phyloP scores from a whole-genome alignment of 2,113 vertebrate genomes.

The Dendropsophus ebraccatus region DNA sequence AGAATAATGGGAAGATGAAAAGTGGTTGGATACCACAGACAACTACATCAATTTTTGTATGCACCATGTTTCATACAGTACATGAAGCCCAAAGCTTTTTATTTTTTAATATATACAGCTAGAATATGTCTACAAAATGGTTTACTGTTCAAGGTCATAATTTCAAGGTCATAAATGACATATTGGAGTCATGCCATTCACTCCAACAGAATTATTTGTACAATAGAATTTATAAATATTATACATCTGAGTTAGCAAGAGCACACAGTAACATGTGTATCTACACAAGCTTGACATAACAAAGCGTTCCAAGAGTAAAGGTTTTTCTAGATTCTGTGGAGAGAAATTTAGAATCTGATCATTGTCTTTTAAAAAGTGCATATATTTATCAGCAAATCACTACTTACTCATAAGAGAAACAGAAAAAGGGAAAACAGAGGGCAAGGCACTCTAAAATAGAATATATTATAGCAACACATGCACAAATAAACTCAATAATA shows the following conservation, averaged over 20 bases:
- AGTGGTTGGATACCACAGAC: background rate
- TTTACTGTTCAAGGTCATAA: background rate
- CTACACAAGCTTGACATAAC: background rate
- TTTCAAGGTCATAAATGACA: background rate
- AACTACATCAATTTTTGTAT: background rate
- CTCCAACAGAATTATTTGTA: background rate
- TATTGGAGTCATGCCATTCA: too few relatives aligned
- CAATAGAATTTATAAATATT: background rate
- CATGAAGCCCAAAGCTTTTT: background rate
- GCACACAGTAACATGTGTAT: background rate
- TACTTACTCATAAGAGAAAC: background rate
- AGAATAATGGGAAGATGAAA: background rate
- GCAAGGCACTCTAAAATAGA: conserved; percentile 21
- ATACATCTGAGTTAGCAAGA: background rate
- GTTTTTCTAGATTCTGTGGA: background rate
- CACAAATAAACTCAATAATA: background rate
- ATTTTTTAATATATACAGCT: background rate
- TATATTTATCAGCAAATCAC: background rate
- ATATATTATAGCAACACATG: background rate
- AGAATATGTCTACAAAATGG: background rate
- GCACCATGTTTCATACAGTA: background rate
- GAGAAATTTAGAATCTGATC: background rate
- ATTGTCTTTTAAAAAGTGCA: background rate
- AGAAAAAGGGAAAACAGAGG: background rate
- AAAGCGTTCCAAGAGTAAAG: background rate